phyloP scores from a whole-genome alignment of 2,888 invertebrate species.

The Nomada flava region DNA sequence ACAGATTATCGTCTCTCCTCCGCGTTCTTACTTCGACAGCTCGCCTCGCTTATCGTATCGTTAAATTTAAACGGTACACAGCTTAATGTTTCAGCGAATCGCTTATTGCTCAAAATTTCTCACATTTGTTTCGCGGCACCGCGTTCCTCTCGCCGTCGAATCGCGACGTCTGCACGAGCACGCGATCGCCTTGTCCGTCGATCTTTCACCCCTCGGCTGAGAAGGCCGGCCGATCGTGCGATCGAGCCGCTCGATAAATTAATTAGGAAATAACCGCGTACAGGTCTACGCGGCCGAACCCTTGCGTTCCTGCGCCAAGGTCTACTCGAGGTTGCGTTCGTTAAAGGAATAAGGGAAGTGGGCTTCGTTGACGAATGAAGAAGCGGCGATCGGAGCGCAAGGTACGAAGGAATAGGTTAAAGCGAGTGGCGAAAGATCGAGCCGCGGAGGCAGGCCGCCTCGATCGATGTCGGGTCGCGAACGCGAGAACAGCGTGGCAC shows the following conservation, averaged over 20 bases:
- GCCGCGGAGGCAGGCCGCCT: constrained; percentile 1
- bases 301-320: neutral
- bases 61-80: constrained; percentile 60
- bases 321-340: neutral
- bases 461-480: neutral
- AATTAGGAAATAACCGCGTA: constrained; percentile 11
- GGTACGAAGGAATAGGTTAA: neutral
- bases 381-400: neutral
- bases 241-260: constrained; percentile 25
- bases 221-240: constrained; percentile 15
- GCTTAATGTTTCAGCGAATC: constrained; percentile 75
- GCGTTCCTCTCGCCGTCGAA: constrained; percentile 36
- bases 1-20: constrained; percentile 34
- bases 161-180: constrained; percentile 9
- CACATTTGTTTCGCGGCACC: constrained; percentile 60
- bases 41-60: constrained; percentile 46
- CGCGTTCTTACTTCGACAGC: constrained; percentile 18
- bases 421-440: constrained; percentile 37
- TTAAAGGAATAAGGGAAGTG: neutral
- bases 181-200: neutral
- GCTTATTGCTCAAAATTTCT: constrained; percentile 81
- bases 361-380: too few species aligned
- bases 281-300: neutral
- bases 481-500: constrained; percentile 39
- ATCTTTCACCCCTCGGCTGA: constrained; percentile 22